These are phyloP conservation scores for Hyalella azteca DNA, from an alignment of 2,888 invertebrate genomes.

Conservation along the genomic window DNA sequence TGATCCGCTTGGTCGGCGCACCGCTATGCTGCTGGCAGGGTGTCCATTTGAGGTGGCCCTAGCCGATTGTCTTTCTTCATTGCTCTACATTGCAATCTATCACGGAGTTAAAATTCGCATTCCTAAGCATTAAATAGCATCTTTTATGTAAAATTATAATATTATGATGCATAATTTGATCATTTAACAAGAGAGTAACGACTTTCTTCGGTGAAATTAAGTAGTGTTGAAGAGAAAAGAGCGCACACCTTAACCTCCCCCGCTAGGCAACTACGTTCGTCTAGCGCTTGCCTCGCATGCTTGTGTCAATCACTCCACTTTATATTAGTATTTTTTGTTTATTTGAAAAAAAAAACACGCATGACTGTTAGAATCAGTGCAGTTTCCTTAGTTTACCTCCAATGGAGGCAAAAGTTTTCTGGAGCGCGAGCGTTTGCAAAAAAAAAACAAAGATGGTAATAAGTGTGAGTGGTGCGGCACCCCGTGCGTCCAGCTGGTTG, in stretches of 20 bases:
- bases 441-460: conserved; percentile 28
- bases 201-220: conserved; percentile 10
- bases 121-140: background rate
- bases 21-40: conserved; percentile 39
- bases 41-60: conserved; percentile 38
- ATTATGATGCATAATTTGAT: background rate
- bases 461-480: conserved; percentile 51
- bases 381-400: no score
- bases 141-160: background rate
- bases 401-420: background rate
- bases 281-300: conserved; percentile 40
- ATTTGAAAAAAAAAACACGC: conserved; percentile 10
- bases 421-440: conserved; percentile 4
- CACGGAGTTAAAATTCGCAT: background rate
- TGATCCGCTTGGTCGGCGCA: conserved; percentile 41
- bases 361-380: no score
- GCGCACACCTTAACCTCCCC: conserved; percentile 40
- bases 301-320: conserved; percentile 39
- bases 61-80: conserved; percentile 36
- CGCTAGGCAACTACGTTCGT: conserved; percentile 39
- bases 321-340: conserved; percentile 15
- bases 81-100: conserved; percentile 36
- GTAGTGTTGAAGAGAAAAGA: conserved; percentile 17
- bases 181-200: background rate
- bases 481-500: conserved; percentile 58